phyloP scores from a whole-genome alignment of 2,113 vertebrate genomes.

The Seriola rivoliana region DNA sequence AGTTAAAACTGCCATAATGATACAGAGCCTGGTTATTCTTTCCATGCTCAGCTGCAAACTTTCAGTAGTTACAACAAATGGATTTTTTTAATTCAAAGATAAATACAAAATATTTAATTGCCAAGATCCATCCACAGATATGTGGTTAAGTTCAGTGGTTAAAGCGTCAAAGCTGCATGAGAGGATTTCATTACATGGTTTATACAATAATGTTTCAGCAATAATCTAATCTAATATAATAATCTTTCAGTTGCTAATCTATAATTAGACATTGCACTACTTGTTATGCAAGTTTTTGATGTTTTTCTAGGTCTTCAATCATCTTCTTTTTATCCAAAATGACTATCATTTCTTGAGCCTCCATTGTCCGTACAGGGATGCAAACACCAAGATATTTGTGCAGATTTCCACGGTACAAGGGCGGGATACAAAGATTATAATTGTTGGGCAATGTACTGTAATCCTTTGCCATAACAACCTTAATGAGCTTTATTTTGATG shows the following conservation, averaged over 20 bases:
- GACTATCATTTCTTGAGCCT: not conserved
- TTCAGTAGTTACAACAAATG: not conserved
- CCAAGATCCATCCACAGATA: not conserved
- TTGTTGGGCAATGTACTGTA: not conserved
- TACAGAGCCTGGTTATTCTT: not conserved
- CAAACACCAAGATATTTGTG: not conserved
- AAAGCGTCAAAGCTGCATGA: not conserved
- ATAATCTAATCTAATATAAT: not conserved
- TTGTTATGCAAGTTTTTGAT: not conserved
- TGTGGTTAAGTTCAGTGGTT: not conserved
- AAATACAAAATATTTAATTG: not conserved
- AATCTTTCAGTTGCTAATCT: not conserved
- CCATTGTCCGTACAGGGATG: not conserved
- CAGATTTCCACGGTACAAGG: not conserved
- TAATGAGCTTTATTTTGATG: conserved; percentile 31
- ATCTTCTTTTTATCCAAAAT: not conserved
- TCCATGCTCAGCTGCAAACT: not conserved
- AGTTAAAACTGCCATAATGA: conserved; percentile 21
- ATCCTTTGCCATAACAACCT: not conserved
- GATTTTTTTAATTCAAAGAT: not conserved
- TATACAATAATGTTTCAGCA: conserved; percentile 14
- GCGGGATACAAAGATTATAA: not conserved
- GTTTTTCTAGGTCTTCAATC: not conserved
- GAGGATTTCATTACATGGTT: not conserved
- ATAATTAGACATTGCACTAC: not conserved